Evolutionary conservation across 1,140 invertebrate genomes (phyloP), one percentile per base, ranked within the genome.

Genomic region (Pogonognathellus flavescens): DNA sequence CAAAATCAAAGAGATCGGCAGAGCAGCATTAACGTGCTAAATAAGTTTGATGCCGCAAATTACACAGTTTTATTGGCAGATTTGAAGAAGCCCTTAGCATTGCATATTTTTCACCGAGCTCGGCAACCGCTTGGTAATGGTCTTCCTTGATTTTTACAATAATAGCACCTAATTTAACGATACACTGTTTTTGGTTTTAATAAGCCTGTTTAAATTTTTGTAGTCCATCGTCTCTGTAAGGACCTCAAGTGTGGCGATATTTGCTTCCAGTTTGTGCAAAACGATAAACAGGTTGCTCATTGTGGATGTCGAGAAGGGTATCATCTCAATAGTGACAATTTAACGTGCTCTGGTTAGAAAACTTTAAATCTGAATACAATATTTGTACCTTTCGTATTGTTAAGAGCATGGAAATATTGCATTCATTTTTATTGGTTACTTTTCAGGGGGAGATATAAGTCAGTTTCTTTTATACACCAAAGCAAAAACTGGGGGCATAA

Each of bases 51-150:
- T 57, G 87, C 92, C 0, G 90, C 55, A 7, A 90, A 91, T 84
- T 89, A 89, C 84, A 89, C 90, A 83, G 90, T 89, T 13, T 89
- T 93, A 9, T 88, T 90, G 22, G 84, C 87, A 13, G 92, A 93
- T 89, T 90, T 91, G 16, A 92, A 91, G 57, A 90, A 92, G 1
- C 94, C 94, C 22, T 93, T 92, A 88, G 92, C 93, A 87, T 93
- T 94, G 85, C 92, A 94, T 81, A 93, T 95, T 52, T 95, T 93
- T 90, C 95, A 96, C 90, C 91, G 93, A 82, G 94, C 94, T 90
- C 91, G 93, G 80, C 95, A 96, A 90, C 95, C 95, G 16, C 91
- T 94, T 88, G 92, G 93, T 93, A 90, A 90, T 89, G 91, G 0
- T 31, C 52, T 66, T 53, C 14, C 80, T 10, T 16, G 70, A 31